A percentile compares a stretch with the other conserved stretches of the same genome.
Conservation (phyloP, 2,113 vertebrate species). For the Mionectes macconnelli region DNA sequence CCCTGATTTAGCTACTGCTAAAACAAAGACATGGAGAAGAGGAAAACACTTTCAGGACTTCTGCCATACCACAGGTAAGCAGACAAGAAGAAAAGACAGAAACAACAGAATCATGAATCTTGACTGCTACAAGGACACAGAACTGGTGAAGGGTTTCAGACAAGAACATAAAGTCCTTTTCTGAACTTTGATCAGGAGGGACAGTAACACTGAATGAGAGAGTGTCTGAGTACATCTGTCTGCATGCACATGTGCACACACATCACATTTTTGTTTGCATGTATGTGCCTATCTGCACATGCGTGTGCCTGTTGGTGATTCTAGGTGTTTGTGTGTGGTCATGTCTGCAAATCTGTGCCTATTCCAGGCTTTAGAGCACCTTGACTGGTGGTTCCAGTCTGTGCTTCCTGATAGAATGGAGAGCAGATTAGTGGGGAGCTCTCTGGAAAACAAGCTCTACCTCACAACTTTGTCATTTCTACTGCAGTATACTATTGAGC, state of each 20-base stretch:
- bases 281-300: background rate
- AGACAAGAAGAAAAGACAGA: background rate
- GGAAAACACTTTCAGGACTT: background rate
- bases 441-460: background rate
- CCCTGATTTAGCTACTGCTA: background rate
- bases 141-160: background rate
- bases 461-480: background rate
- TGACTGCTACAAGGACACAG: background rate
- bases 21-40: background rate
- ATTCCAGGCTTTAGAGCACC: background rate
- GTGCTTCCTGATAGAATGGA: background rate
- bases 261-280: rapidly evolving
- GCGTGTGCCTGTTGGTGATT: background rate
- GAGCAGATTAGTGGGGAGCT: background rate
- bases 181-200: background rate
- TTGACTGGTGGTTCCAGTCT: background rate
- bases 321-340: background rate
- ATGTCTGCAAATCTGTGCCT: background rate
- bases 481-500: background rate
- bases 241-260: background rate
- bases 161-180: background rate
- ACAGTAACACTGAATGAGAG: background rate
- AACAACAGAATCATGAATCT: background rate
- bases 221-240: background rate
- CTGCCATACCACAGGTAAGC: background rate